Evolutionary conservation across 1,140 invertebrate genomes (phyloP), one percentile per base, ranked within the genome.

Genomic region (Brachionus paranguensis): DNA sequence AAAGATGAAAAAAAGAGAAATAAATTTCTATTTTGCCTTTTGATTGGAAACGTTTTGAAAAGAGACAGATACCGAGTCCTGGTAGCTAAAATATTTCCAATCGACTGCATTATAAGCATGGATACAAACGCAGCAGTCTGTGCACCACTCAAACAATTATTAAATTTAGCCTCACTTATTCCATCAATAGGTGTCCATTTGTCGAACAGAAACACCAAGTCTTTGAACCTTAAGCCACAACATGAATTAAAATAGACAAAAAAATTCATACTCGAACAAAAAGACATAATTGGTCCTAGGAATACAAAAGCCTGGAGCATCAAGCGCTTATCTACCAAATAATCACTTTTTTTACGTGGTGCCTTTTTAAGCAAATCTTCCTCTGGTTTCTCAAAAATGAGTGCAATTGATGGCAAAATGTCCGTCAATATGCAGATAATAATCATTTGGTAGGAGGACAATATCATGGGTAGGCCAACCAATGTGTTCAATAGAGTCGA

Each of bases 221-320:
- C 76, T 14, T 12, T 45, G n/a, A 78, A 45, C n/a, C 55, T 78
- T 17, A 78, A 33, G 7, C 12, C n/a, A 41, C n/a, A 7, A 20
- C 37, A 41, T 8, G 29, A 79, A 17, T 60, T 60, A 41, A 60
- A 79, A 64, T 60, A 60, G 14, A 79, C 33, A 60, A 79, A 60
- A 79, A 79, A 60, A 37, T 60, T 79, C 17, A 60, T 17, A 17
- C 53, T 60, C 11, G 50, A 79, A 37, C 33, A 79, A 60, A 60
- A 60, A 2, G 43, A 79, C 53, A 79, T 60, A 11, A 79, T 55
- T 3, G 53, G 53, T 24, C 50, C 50, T 0, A 60, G 29, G 41
- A 79, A 79, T 20, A 79, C 17, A 20, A 79, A 79, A 14, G 76
- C 76, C 17, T 79, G 76, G n/a, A 64, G 33, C 29, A 79, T 41